Conservation (phyloP, 2,797 vertebrate species). For the Acropternis orthonyx region DNA sequence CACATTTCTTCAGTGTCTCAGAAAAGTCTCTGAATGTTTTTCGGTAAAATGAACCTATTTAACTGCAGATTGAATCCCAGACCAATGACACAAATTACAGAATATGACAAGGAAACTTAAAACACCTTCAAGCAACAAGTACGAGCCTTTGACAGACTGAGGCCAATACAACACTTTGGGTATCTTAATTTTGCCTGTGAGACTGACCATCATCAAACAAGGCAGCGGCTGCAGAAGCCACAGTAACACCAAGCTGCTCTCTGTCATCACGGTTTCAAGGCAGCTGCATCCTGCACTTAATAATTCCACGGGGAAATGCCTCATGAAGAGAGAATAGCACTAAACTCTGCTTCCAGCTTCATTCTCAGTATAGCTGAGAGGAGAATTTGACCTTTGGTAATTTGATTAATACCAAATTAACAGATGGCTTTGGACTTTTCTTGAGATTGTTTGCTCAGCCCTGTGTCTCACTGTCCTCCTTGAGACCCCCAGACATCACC, state of each 20-base stretch:
- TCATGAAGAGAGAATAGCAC: neutral
- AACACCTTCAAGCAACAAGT: neutral
- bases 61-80: neutral
- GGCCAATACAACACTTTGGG: neutral
- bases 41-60: neutral
- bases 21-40: neutral
- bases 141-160: neutral
- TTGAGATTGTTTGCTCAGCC: neutral
- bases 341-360: neutral
- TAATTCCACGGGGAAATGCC: constrained; percentile 8
- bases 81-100: neutral
- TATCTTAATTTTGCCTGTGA: neutral
- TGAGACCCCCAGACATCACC: neutral
- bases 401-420: constrained; percentile 43
- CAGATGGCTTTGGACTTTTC: neutral
- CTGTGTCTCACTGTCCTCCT: neutral
- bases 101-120: neutral
- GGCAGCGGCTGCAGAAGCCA: neutral
- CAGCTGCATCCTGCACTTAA: neutral
- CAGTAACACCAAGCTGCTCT: neutral
- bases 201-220: neutral
- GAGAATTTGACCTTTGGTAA: constrained; percentile 24
- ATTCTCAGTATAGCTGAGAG: neutral
- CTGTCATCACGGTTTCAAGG: neutral
- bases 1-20: neutral